Percentiles rank a stretch among this genome's conserved stretches.
These are phyloP conservation scores for Achroia grisella DNA, from an alignment of 1,140 invertebrate genomes.

Conservation along the genomic window DNA sequence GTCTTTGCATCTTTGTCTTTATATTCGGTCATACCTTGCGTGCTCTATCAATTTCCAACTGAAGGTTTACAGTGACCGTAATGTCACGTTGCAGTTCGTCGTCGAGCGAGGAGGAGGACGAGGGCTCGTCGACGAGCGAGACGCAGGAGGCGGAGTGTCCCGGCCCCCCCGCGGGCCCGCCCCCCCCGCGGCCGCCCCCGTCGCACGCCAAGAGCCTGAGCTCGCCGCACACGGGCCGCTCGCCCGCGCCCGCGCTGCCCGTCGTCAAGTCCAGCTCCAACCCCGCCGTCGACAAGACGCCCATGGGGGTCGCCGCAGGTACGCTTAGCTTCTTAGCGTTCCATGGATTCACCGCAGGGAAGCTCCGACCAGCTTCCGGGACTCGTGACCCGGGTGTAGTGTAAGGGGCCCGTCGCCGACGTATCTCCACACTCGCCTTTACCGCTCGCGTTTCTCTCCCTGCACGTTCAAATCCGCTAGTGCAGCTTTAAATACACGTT, in stretches of 20 bases:
- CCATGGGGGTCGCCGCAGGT: slow-evolving; percentile 68
- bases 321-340: slow-evolving; percentile 13
- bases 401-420: too few species aligned
- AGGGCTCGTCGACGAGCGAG: slow-evolving; percentile 70
- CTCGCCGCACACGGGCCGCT: slow-evolving; percentile 53
- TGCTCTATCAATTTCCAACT: too few species aligned
- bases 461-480: too few species aligned
- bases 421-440: too few species aligned
- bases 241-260: slow-evolving; percentile 59
- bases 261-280: slow-evolving; percentile 71
- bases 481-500: too few species aligned
- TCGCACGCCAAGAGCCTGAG: slow-evolving; percentile 61
- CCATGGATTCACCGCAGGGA: too few species aligned
- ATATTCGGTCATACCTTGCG: too few species aligned
- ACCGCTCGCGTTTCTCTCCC: too few species aligned
- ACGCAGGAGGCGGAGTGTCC: slow-evolving; percentile 6
- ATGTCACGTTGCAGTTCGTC: slow-evolving; percentile 67
- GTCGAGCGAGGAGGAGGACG: slow-evolving; percentile 79
- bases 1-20: too few species aligned
- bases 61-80: too few species aligned
- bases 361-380: slow-evolving; percentile 44
- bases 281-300: slow-evolving; percentile 65
- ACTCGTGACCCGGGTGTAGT: too few species aligned
- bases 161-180: neutral
- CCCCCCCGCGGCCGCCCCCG: slow-evolving; percentile 23